Percentiles rank a stretch among this genome's conserved stretches.
Conservation (phyloP, 2,888 invertebrate species). For the Clunio marinus region DNA sequence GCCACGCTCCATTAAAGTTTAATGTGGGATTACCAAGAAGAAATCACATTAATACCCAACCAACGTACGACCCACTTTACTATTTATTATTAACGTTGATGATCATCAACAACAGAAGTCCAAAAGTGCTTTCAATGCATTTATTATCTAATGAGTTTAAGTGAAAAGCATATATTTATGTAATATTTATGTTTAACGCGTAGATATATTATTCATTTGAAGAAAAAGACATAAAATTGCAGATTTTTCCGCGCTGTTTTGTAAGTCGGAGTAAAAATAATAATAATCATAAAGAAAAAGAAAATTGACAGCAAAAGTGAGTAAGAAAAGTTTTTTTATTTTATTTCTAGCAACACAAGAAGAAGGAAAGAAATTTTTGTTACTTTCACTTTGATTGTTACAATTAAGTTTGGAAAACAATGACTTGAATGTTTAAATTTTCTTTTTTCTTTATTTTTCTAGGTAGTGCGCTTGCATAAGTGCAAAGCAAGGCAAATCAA, state of each 20-base stretch:
- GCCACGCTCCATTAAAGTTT: background rate
- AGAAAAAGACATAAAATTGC: too few species aligned
- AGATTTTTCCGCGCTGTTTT: too few species aligned
- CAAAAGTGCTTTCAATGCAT: too few species aligned
- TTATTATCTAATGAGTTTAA: too few species aligned
- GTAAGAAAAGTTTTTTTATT: background rate
- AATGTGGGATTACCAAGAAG: too few species aligned
- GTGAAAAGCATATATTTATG: too few species aligned
- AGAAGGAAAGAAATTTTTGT: background rate
- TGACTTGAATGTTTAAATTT: background rate
- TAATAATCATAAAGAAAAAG: background rate
- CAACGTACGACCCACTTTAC: background rate
- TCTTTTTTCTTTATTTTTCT: too few species aligned
- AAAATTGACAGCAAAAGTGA: background rate
- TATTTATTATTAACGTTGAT: too few species aligned
- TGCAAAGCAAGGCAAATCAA: background rate
- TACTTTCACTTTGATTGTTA: conserved; percentile 32
- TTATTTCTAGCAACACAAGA: background rate
- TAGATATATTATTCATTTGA: too few species aligned
- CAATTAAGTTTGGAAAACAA: conserved; percentile 22
- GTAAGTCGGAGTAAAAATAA: too few species aligned
- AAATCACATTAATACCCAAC: background rate
- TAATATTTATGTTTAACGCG: too few species aligned
- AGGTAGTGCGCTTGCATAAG: background rate
- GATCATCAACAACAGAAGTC: too few species aligned